Conservation (phyloP, 2,888 invertebrate genomes). For the Autographa gamma region DNA sequence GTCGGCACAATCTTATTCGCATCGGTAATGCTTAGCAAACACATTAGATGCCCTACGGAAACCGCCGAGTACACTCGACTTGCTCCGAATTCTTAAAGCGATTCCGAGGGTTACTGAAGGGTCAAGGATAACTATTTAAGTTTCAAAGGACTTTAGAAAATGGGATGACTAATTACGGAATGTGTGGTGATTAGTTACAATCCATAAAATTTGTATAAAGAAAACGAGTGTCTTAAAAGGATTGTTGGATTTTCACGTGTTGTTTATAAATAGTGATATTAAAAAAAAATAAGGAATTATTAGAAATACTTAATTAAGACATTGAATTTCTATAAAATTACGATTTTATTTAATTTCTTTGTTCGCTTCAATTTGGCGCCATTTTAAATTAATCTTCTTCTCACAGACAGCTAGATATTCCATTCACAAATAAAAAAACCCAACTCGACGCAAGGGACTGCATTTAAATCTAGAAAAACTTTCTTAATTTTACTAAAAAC, state of each 20-base stretch:
- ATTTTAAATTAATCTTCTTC: background rate
- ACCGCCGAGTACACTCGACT: conserved; percentile 28
- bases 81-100: conserved; percentile 14
- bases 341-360: background rate
- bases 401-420: background rate
- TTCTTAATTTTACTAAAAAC: conserved; percentile 46
- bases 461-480: conserved; percentile 34
- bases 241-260: no score
- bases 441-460: conserved; percentile 22
- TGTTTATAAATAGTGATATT: no score
- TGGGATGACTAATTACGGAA: conserved; percentile 20
- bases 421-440: conserved; percentile 16
- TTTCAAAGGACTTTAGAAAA: conserved; percentile 27
- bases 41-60: conserved; percentile 33
- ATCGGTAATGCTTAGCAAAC: conserved; percentile 40
- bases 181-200: background rate
- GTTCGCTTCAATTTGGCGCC: background rate
- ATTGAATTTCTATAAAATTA: background rate
- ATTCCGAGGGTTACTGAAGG: conserved; percentile 24
- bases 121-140: conserved; percentile 22
- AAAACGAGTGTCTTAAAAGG: no score
- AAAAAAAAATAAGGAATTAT: background rate
- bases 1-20: conserved; percentile 34
- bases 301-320: background rate
- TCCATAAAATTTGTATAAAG: background rate